Conservation (phyloP, 2,888 invertebrate genomes). For the Euclidia mi region DNA sequence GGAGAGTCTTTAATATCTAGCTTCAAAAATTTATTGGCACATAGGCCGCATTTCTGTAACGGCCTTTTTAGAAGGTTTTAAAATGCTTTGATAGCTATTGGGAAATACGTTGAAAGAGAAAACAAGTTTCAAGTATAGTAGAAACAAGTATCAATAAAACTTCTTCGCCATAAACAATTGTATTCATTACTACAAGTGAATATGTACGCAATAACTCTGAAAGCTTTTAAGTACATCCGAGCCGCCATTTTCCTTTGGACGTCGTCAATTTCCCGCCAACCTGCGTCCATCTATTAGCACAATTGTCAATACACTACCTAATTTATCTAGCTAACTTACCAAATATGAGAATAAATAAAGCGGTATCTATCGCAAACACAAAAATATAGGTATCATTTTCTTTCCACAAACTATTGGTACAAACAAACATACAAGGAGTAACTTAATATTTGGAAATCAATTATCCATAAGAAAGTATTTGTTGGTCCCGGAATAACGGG, state of each 20-base stretch:
- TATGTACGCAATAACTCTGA: too few species aligned
- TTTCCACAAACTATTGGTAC: conserved; percentile 60
- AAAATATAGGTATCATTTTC: conserved; percentile 73
- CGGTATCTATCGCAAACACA: conserved; percentile 58
- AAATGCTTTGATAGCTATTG: too few species aligned
- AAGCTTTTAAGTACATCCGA: not conserved
- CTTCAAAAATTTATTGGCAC: too few species aligned
- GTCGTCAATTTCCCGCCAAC: conserved; percentile 5
- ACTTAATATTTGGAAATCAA: conserved; percentile 87
- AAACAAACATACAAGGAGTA: conserved; percentile 72
- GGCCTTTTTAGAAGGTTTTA: too few species aligned
- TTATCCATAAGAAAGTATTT: conserved; percentile 81
- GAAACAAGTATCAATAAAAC: too few species aligned
- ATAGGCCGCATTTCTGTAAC: too few species aligned
- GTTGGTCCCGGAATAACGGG: conserved; percentile 71
- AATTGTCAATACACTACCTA: conserved; percentile 44
- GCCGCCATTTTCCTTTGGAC: not conserved
- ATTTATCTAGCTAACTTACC: conserved; percentile 47
- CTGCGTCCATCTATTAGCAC: conserved; percentile 32
- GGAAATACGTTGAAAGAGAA: too few species aligned
- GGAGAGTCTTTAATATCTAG: too few species aligned
- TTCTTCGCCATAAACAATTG: too few species aligned
- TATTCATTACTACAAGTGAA: too few species aligned
- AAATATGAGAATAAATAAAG: conserved; percentile 55
- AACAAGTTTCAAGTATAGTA: too few species aligned